Base-by-base conservation (phyloP, 1,140 invertebrate genomes). In the Ctenoplectra terminalis region DNA sequence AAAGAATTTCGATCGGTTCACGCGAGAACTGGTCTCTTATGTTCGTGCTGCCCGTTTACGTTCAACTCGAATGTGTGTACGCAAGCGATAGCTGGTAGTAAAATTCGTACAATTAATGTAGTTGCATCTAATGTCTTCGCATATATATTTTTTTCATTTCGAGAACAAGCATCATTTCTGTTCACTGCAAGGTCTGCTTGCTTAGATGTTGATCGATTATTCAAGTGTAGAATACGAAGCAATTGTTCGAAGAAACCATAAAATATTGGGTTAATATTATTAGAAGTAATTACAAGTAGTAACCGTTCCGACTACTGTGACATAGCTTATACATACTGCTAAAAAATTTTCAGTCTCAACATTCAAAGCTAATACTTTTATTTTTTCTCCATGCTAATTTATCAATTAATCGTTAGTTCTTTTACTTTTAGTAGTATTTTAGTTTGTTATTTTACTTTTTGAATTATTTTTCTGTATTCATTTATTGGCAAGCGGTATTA, bases 1-100 rank as follows among this genome's bases (percentile, higher is more conserved):
- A 85, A 83, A 86, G 74, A 73, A 75, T 66, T 70, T 56, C 79
- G 79, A 85, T 87, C 83, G 74, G 60, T 73, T 86, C 69, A 46
- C 48, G 34, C 74, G 74, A 40, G 54, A 31, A 43, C 74, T 82
- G 73, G 34, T 48, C 70, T 61, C 60, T 40, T 43, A 63, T 50
- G 60, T 46, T 29, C 48, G 54, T 37, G 69, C 54, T 40, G 20
- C 7, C 34, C n/a, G 48, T 17, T 75, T 17, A 0, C 29, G 54
- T 46, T 73, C 71, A 3, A n/a, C 15, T n/a, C 52, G 11, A 52
- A 11, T 43, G 13, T 40, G 37, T 40, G 23, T 76, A 23, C 9
- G 23, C n/a, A 31, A 6, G 29, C 31, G n/a, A 23, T 54, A 75
- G 71, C 48, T 23, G 17, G 29, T 43, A 43, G 37, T 7, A 13